Percentiles rank a stretch among this genome's conserved stretches.
Evolutionary conservation across 2,113 vertebrate genomes (phyloP).

Genomic region (Rhea pennata): DNA sequence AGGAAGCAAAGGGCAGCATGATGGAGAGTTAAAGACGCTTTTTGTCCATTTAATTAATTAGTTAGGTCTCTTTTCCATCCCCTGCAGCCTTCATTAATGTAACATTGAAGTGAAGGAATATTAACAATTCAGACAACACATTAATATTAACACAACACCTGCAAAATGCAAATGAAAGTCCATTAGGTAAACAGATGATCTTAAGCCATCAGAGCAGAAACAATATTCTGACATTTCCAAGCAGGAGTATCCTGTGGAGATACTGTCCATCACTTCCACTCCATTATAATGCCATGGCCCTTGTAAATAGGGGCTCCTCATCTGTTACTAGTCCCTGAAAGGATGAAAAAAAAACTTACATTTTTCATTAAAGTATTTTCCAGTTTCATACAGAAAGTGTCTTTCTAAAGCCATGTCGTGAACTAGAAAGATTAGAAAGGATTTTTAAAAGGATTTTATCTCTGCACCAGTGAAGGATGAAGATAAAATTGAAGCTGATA

Average conservation of each 20-base stretch:
- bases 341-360: conserved; percentile 1
- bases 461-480: conserved; percentile 31
- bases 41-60: conserved; percentile 67
- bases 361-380: conserved; percentile 17
- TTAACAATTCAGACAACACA: conserved; percentile 61
- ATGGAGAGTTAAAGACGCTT: conserved; percentile 64
- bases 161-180: conserved; percentile 60
- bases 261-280: background rate
- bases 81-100: conserved; percentile 51
- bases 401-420: conserved; percentile 8
- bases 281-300: conserved; percentile 1
- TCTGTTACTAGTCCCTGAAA: conserved; percentile 14
- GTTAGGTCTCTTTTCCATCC: conserved; percentile 30
- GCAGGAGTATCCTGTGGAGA: conserved; percentile 14
- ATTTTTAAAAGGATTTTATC: conserved; percentile 54
- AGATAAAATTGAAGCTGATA: conserved; percentile 43
- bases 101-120: conserved; percentile 40
- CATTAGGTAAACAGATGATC: conserved; percentile 52
- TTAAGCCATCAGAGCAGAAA: conserved; percentile 47
- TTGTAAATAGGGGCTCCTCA: background rate
- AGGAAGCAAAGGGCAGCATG: conserved; percentile 39
- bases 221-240: conserved; percentile 64
- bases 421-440: conserved; percentile 58
- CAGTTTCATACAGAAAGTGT: conserved; percentile 27
- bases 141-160: conserved; percentile 62